phyloP scores from a whole-genome alignment of 1,140 invertebrate species.

The Papilio polyxenes region DNA sequence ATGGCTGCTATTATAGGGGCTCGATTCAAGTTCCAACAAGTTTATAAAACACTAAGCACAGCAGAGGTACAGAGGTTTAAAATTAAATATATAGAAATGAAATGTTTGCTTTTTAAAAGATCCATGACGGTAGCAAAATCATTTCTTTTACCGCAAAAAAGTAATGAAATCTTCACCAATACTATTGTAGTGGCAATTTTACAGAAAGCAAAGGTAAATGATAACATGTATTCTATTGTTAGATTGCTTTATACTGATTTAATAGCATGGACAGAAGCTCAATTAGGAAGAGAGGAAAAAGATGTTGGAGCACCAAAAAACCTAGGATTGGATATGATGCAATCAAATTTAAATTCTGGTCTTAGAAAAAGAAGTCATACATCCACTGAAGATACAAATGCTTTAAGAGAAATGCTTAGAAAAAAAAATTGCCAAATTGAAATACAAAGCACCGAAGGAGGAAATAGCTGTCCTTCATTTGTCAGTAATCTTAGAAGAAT shows the following conservation, averaged over 20 bases:
- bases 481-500: not conserved
- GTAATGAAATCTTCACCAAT: slow-evolving; percentile 2
- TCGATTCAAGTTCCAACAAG: not conserved
- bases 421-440: not conserved
- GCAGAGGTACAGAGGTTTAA: not conserved
- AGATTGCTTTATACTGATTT: not conserved
- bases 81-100: not conserved
- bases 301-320: not conserved
- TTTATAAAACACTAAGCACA: not conserved
- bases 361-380: not conserved
- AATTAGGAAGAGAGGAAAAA: not conserved
- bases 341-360: slow-evolving; percentile 2
- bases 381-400: not conserved
- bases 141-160: slow-evolving; percentile 18
- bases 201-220: not conserved
- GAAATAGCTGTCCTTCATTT: not conserved
- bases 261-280: not conserved
- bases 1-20: not conserved
- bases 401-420: slow-evolving; percentile 2
- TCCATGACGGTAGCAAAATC: not conserved
- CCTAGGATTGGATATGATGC: not conserved
- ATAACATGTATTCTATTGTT: not conserved
- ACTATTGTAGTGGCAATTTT: not conserved
- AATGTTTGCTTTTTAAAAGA: slow-evolving; percentile 15
- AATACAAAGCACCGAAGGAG: not conserved